Conservation (phyloP, 2,113 vertebrate genomes). For the Origma solitaria region DNA sequence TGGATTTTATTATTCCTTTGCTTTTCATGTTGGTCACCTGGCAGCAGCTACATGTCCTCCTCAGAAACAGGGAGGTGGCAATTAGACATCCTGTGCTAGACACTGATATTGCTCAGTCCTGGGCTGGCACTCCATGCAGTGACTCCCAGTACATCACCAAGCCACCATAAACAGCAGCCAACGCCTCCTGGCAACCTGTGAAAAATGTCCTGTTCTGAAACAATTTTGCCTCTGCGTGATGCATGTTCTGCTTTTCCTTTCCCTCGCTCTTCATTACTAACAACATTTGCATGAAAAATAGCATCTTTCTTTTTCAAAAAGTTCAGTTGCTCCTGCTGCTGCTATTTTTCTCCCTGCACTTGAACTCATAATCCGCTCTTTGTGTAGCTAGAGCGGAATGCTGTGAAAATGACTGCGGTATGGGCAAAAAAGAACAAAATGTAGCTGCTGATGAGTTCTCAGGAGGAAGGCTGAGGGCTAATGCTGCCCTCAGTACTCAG, state of each 20-base stretch:
- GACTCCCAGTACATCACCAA: background rate
- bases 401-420: background rate
- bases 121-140: background rate
- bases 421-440: background rate
- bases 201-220: conserved; percentile 42
- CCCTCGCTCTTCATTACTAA: conserved; percentile 25
- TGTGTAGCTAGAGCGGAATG: background rate
- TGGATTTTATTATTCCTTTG: background rate
- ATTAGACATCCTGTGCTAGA: background rate
- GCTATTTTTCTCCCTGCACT: background rate
- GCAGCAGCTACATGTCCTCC: background rate
- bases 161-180: background rate
- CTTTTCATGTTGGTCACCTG: background rate
- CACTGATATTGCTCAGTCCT: background rate
- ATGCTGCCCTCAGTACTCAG: background rate
- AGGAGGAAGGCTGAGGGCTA: background rate
- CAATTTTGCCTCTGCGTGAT: conserved; percentile 24
- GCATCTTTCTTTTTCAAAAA: conserved; percentile 2
- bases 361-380: conserved; percentile 22
- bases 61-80: background rate
- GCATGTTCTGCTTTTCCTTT: conserved; percentile 30
- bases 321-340: conserved; percentile 22
- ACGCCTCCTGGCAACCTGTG: background rate
- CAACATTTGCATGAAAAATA: conserved; percentile 61
- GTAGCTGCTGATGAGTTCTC: background rate